Evolutionary conservation across 2,113 vertebrate genomes (phyloP).

Genomic region (Cairina moschata): DNA sequence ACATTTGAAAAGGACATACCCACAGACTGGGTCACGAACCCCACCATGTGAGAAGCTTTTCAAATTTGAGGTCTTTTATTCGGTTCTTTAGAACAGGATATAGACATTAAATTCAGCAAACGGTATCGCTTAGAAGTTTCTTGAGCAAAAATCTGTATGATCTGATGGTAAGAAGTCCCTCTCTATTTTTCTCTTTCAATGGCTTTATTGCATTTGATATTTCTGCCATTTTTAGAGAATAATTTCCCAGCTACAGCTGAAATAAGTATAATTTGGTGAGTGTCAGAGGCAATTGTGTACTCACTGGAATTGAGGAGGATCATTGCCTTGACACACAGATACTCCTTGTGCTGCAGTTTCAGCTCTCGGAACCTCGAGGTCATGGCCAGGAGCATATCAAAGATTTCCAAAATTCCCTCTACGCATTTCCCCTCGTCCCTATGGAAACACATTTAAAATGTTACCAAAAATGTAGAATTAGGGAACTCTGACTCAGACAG

Average conservation of each 20-base stretch:
- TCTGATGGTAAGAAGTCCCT: neutral
- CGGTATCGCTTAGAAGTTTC: neutral
- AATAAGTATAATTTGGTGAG: neutral
- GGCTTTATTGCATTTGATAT: neutral
- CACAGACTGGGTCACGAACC: neutral
- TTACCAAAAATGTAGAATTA: neutral
- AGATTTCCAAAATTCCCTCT: conserved; percentile 98
- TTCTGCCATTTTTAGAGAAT: neutral
- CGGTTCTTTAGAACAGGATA: neutral
- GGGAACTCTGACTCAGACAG: neutral
- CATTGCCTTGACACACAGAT: conserved; percentile 97
- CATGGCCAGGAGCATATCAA: conserved; percentile 96
- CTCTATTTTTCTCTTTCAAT: neutral
- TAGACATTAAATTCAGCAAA: neutral
- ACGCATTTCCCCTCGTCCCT: conserved; percentile 97
- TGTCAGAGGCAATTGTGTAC: conserved; percentile 55
- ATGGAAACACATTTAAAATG: conserved; percentile 50
- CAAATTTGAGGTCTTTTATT: neutral
- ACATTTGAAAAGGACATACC: neutral
- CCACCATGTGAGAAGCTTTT: neutral
- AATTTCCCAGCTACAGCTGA: neutral
- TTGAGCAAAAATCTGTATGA: neutral
- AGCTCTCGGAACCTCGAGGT: conserved; percentile 94
- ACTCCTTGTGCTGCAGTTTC: conserved; percentile 95
- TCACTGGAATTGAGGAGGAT: conserved; percentile 98